Evolutionary conservation across 2,888 invertebrate species (phyloP).

Genomic region (Callyntrura guangdongensis): DNA sequence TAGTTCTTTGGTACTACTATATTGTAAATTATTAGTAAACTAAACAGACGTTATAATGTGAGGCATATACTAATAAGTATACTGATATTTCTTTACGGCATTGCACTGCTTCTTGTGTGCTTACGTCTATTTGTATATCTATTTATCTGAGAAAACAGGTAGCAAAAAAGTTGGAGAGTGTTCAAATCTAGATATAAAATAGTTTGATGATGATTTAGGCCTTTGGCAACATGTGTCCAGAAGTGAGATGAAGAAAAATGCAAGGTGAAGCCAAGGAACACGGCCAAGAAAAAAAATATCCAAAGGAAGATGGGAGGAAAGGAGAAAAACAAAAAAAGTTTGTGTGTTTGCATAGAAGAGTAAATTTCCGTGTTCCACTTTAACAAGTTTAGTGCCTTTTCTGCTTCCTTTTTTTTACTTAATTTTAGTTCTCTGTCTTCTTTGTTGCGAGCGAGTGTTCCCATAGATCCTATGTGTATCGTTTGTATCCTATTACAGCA

Average conservation of each 20-base stretch:
- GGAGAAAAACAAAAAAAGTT: constrained; percentile 47
- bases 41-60: not conserved
- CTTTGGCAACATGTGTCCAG: constrained; percentile 68
- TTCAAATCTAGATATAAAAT: constrained; percentile 43
- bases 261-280: constrained; percentile 48
- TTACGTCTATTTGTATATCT: not conserved
- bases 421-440: not conserved
- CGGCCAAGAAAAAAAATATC: constrained; percentile 17
- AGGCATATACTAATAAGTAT: no score
- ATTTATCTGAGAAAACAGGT: constrained; percentile 18
- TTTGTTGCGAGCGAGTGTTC: not conserved
- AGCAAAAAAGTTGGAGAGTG: constrained; percentile 34
- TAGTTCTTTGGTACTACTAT: not conserved
- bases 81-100: not conserved
- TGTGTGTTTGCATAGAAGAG: constrained; percentile 68
- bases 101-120: not conserved
- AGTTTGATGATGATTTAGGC: constrained; percentile 18
- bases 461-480: not conserved
- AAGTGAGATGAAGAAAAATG: constrained; percentile 48
- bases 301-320: not conserved
- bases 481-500: not conserved
- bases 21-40: constrained; percentile 1
- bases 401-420: constrained; percentile 16
- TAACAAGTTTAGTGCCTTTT: constrained; percentile 52
- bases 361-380: constrained; percentile 73